Evolutionary conservation across 1,140 invertebrate species (phyloP).

Genomic region (Onthophagus taurus): DNA sequence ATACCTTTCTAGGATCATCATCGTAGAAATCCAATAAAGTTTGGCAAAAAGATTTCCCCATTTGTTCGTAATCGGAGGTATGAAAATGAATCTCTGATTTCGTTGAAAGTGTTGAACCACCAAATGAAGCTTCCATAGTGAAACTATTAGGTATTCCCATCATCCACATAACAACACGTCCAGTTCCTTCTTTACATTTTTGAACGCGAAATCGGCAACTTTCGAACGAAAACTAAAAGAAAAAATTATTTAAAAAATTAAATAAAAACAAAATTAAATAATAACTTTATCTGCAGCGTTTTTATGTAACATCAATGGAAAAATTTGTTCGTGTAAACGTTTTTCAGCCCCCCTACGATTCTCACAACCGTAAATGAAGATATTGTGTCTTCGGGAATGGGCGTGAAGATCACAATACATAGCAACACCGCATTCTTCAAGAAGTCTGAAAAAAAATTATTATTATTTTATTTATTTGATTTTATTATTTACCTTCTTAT

Average conservation of each 20-base stretch:
- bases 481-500: constrained; percentile 66
- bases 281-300: constrained; percentile 85
- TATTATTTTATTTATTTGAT: too few species aligned
- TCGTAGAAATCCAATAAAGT: constrained; percentile 85
- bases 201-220: constrained; percentile 90
- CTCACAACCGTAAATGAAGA: constrained; percentile 95
- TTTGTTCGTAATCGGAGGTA: constrained; percentile 66
- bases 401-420: constrained; percentile 95
- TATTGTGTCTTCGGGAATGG: constrained; percentile 88
- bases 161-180: constrained; percentile 86
- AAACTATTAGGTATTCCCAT: constrained; percentile 90
- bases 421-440: constrained; percentile 85
- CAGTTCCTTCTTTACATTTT: constrained; percentile 86
- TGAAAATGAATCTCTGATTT: constrained; percentile 80
- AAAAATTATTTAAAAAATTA: background rate
- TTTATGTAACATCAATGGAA: constrained; percentile 86
- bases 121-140: constrained; percentile 90
- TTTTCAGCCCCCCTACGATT: constrained; percentile 68
- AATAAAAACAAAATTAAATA: too few species aligned
- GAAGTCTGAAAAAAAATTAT: constrained; percentile 56
- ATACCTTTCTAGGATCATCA: constrained; percentile 74
- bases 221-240: constrained; percentile 79
- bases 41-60: constrained; percentile 85
- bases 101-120: constrained; percentile 71
- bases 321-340: constrained; percentile 77